Conservation (phyloP, 2,113 vertebrate genomes). For the Hydropotes inermis region DNA sequence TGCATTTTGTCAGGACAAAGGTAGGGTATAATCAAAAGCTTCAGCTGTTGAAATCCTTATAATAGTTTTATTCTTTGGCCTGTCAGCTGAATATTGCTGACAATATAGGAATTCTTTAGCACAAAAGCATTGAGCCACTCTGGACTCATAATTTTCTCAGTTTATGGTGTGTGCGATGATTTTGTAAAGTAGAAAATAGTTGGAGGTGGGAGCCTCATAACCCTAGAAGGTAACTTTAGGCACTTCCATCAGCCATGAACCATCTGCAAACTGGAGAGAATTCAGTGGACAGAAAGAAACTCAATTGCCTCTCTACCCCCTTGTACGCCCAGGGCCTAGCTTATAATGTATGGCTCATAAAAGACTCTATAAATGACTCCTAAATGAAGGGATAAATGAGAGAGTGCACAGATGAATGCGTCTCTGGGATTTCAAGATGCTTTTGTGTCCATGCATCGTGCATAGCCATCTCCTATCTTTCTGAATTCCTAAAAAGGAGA, state of each 20-base stretch:
- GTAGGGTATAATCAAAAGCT: background rate
- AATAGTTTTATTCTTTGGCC: background rate
- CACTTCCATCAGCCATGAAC: constrained; percentile 19
- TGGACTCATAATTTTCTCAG: constrained; percentile 43
- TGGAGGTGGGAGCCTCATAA: background rate
- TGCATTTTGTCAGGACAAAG: background rate
- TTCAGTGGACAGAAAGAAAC: constrained; percentile 9
- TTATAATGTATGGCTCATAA: constrained; percentile 34
- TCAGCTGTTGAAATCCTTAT: background rate
- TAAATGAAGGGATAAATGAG: constrained; percentile 2
- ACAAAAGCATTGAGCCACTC: background rate
- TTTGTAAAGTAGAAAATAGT: constrained; percentile 30
- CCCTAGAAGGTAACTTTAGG: constrained; percentile 19
- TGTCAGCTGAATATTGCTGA: constrained; percentile 16
- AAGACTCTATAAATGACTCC: constrained; percentile 8
- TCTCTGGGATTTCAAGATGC: background rate
- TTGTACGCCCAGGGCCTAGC: background rate
- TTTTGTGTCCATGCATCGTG: background rate
- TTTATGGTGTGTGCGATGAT: constrained; percentile 43
- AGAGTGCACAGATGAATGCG: background rate
- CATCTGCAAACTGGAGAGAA: constrained; percentile 19
- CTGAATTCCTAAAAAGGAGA: background rate
- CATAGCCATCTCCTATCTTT: background rate
- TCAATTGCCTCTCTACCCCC: background rate
- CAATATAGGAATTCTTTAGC: constrained; percentile 15